phyloP scores from a whole-genome alignment of 2,888 invertebrate species.

The Andrena fulva region DNA sequence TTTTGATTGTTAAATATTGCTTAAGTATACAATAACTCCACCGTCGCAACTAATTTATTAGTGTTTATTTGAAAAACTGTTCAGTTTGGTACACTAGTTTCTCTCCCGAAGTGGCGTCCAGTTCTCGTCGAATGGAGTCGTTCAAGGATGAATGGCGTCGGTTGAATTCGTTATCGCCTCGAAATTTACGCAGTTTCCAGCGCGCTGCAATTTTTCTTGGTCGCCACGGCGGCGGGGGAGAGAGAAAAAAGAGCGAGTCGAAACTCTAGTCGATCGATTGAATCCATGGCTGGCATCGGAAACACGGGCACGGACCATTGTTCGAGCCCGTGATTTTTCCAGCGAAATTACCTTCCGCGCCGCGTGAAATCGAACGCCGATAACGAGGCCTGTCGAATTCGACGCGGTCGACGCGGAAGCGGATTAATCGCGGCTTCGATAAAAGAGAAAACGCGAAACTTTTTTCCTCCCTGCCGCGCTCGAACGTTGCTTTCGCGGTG shows the following conservation, averaged over 20 bases:
- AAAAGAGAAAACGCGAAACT: constrained; percentile 26
- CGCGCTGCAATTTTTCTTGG: not conserved
- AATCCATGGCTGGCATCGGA: constrained; percentile 1
- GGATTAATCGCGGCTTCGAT: constrained; percentile 38
- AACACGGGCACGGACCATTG: constrained; percentile 17
- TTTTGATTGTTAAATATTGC: no score
- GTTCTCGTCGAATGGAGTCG: no score
- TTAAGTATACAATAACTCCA: no score
- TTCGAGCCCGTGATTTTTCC: constrained; percentile 28
- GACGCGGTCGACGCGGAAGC: constrained; percentile 35
- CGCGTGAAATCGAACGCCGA: constrained; percentile 49
- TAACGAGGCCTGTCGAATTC: constrained; percentile 49
- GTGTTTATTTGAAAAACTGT: no score
- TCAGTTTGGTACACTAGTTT: no score
- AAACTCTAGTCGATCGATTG: constrained; percentile 14
- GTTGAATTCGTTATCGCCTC: not conserved
- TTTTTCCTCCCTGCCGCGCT: not conserved
- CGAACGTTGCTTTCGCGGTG: constrained; percentile 1
- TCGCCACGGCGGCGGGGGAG: not conserved
- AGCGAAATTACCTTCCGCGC: constrained; percentile 26
- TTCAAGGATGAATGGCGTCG: no score
- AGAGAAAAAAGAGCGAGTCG: not conserved
- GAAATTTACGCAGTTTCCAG: not conserved
- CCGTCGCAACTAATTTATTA: no score
- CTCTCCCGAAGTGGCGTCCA: no score